Evolutionary conservation across 2,113 vertebrate species (phyloP), one percentile per base, ranked within the genome.

Genomic region (Urocitellus parryii): DNA sequence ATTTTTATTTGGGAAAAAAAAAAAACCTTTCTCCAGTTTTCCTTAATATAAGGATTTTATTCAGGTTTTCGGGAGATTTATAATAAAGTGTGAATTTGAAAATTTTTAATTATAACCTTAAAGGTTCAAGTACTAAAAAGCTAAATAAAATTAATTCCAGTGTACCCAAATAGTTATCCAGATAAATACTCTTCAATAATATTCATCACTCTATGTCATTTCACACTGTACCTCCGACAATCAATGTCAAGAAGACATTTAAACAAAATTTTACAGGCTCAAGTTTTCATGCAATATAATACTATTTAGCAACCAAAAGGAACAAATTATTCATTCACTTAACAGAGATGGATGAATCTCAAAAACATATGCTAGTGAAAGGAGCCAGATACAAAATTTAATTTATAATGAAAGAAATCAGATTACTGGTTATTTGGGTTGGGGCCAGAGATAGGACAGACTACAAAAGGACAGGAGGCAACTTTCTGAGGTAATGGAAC

Each of bases 191-290:
- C 14, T 94, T 94, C 61, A 85, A 77, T 68, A 77, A 95, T 56
- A 94, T 48, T 89, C 92, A 94, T 70, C 48, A 92, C 61, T 77
- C n/a, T 91, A 37, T 96, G 17, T 27, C 79, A 73, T 73, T 90
- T 87, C 20, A 94, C 10, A 87, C 72, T 73, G 53, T 76, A 89
- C 6, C 5, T 88, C 8, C 5, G 29, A 90, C 7, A 79, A 80
- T 79, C 27, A 87, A 27, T 84, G n/a, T 67, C 24, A 90, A 73
- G 8, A 95, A 88, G n/a, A 78, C 11, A 90, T 45, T 58, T 65
- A 39, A 97, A 96, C 14, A 86, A 53, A 73, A 48, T 4, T 78
- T 83, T 56, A 27, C 39, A 96, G 32, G 29, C 22, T 92, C 39
- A 65, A 17, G 25, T 96, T 95, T 93, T 89, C 81, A 85, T 78